Conservation (phyloP, 1,140 invertebrate genomes). For the Ephestia elutella region DNA sequence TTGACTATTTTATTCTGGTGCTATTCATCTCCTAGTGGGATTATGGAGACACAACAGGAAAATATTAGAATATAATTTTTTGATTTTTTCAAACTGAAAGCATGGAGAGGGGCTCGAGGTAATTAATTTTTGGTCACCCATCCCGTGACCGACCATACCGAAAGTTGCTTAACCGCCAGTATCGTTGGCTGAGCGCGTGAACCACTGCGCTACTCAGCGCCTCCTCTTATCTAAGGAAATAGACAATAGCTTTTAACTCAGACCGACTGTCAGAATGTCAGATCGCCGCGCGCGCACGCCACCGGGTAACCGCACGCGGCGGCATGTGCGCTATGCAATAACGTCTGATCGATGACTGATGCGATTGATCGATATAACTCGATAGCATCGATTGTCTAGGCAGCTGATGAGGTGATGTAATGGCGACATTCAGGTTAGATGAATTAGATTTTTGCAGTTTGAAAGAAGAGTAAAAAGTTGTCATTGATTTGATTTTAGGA, state of each 20-base stretch:
- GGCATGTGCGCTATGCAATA: slow-evolving; percentile 14
- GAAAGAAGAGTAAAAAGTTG: too few relatives aligned
- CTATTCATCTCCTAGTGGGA: too few relatives aligned
- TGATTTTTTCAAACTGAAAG: too few relatives aligned
- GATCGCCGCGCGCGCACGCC: slow-evolving; percentile 3
- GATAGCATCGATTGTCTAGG: slow-evolving; percentile 3
- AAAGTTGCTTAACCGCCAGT: too few relatives aligned
- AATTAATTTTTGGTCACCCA: too few relatives aligned
- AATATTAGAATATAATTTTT: too few relatives aligned
- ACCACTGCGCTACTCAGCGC: too few relatives aligned
- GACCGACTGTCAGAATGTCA: not conserved
- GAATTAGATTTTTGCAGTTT: not conserved
- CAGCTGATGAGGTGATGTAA: slow-evolving; percentile 3
- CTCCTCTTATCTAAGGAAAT: not conserved
- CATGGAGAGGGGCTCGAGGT: too few relatives aligned
- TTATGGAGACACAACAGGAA: too few relatives aligned
- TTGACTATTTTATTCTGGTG: too few relatives aligned
- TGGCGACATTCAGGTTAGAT: not conserved
- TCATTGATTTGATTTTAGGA: not conserved
- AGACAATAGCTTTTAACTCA: not conserved
- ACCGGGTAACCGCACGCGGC: slow-evolving; percentile 15
- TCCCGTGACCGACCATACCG: too few relatives aligned
- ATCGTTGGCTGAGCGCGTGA: too few relatives aligned
- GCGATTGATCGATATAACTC: slow-evolving; percentile 6
- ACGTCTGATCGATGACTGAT: not conserved